Evolutionary conservation across 2,113 vertebrate genomes (phyloP).

Genomic region (Amia ocellicauda): DNA sequence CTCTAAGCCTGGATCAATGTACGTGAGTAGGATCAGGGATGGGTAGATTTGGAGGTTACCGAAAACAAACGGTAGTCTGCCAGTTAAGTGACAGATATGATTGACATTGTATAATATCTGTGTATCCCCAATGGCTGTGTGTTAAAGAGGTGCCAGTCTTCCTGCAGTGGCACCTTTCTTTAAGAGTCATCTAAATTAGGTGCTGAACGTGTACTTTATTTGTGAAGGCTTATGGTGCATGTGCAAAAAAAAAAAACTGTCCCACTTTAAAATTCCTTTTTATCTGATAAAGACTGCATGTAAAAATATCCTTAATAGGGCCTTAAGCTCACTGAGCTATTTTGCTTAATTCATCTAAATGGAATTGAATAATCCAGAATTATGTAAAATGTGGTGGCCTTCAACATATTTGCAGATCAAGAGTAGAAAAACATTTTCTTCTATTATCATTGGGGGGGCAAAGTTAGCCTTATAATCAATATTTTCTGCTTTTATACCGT

Average conservation of each 20-base stretch:
- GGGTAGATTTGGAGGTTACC: too few species aligned
- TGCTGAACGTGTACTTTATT: slow-evolving; percentile 41
- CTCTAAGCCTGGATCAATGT: too few species aligned
- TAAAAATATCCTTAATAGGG: slow-evolving; percentile 36
- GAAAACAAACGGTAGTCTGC: too few species aligned
- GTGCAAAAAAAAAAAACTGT: slow-evolving; percentile 20
- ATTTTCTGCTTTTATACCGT: slow-evolving; percentile 57
- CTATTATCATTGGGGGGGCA: slow-evolving; percentile 35
- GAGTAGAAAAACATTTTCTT: slow-evolving; percentile 33
- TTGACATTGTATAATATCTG: too few species aligned
- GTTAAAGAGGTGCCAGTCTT: too few species aligned
- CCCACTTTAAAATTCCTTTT: slow-evolving; percentile 56
- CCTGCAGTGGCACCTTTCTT: slow-evolving; percentile 23
- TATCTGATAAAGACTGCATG: slow-evolving; percentile 45
- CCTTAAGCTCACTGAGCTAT: slow-evolving; percentile 31
- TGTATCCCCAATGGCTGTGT: too few species aligned
- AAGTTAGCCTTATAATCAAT: slow-evolving; percentile 54
- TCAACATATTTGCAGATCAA: slow-evolving; percentile 18
- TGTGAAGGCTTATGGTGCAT: slow-evolving; percentile 48
- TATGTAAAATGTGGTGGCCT: slow-evolving; percentile 8
- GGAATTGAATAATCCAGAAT: slow-evolving; percentile 11
- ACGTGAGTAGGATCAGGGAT: too few species aligned
- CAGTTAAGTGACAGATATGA: too few species aligned
- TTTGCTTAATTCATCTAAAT: slow-evolving; percentile 32
- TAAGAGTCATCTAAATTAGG: slow-evolving; percentile 32